Conservation (phyloP, 2,888 invertebrate species). For the Minunthozetes semirufus region DNA sequence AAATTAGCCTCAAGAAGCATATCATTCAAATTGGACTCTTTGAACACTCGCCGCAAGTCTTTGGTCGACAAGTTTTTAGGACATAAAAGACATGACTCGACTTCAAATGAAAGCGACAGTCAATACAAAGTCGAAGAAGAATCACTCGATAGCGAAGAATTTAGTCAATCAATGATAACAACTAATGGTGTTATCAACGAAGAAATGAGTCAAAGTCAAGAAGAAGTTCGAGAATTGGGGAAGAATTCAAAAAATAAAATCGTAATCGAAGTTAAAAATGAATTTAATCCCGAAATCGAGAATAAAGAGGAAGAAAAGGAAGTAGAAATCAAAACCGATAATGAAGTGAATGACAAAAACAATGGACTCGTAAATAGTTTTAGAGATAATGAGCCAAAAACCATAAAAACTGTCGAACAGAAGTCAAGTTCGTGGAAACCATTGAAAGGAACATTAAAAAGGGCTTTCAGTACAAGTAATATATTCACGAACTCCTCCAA, state of each 20-base stretch:
- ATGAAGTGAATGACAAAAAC: not conserved
- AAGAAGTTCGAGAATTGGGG: constrained; percentile 5
- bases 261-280: constrained; percentile 12
- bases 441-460: not conserved
- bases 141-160: not conserved
- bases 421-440: constrained; percentile 19
- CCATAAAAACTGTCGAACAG: not conserved
- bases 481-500: not conserved
- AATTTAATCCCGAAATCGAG: not conserved
- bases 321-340: not conserved
- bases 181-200: not conserved
- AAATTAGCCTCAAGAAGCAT: constrained; percentile 51
- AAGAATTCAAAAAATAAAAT: not conserved
- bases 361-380: not conserved
- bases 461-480: constrained; percentile 14
- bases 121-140: constrained; percentile 7
- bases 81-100: constrained; percentile 12
- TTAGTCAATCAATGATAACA: not conserved
- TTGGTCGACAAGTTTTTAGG: constrained; percentile 20
- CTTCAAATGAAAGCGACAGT: not conserved
- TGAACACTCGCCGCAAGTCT: constrained; percentile 36
- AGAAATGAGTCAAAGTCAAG: constrained; percentile 24
- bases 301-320: not conserved
- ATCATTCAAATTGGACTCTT: constrained; percentile 37
- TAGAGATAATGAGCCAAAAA: not conserved